phyloP scores from a whole-genome alignment of 53 echinoderm and acorn worm species.

The Mesocentrotus franciscanus region DNA sequence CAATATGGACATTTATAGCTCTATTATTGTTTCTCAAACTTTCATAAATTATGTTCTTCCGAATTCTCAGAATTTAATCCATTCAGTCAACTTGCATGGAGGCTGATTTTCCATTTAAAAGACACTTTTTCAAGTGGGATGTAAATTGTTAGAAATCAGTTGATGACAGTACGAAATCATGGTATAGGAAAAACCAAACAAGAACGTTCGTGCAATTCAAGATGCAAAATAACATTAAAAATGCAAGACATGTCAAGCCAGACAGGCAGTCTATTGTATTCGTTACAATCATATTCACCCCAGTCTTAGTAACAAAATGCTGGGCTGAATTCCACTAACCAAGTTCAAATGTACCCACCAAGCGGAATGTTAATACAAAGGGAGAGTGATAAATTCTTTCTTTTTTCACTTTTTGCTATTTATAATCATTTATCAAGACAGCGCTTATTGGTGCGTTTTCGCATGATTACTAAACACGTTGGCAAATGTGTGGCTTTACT shows the following conservation, averaged over 20 bases:
- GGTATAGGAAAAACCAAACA: neutral
- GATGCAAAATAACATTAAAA: neutral
- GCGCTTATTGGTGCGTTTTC: too few relatives aligned
- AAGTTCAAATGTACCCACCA: neutral
- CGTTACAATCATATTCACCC: neutral
- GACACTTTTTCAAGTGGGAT: too few relatives aligned
- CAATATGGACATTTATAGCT: neutral
- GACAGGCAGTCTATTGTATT: neutral
- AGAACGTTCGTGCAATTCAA: neutral
- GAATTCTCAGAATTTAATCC: neutral
- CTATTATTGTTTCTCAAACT: neutral
- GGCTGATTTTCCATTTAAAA: too few relatives aligned
- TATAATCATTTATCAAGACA: too few relatives aligned
- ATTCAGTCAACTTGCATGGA: too few relatives aligned
- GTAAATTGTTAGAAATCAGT: too few relatives aligned
- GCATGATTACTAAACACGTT: too few relatives aligned
- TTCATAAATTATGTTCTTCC: neutral
- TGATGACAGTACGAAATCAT: too few relatives aligned
- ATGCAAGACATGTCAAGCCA: neutral
- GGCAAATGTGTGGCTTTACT: neutral
- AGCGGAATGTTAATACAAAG: neutral
- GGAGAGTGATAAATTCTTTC: neutral
- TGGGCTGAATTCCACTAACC: neutral
- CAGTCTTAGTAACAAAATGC: neutral
- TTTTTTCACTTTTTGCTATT: neutral